Conservation (phyloP, 2,113 vertebrate species). For the Vulpes lagopus region DNA sequence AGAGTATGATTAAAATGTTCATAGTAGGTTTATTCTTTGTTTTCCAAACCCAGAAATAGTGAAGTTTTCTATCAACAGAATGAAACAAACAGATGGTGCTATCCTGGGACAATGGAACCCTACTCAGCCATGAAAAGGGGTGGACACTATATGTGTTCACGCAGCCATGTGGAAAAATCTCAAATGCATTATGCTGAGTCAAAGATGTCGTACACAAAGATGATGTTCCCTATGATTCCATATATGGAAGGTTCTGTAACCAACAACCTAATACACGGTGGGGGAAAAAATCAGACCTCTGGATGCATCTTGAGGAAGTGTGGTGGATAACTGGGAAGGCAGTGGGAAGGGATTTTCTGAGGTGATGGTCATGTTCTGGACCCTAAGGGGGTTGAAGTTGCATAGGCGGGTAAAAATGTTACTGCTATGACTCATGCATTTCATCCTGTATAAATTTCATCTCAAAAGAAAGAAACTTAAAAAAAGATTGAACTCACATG, state of each 20-base stretch:
- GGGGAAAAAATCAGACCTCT: neutral
- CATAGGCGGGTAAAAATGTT: too few species aligned
- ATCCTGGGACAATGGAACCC: rapidly evolving
- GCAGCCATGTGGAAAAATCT: rapidly evolving
- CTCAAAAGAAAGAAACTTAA: neutral
- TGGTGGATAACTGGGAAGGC: neutral
- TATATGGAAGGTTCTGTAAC: rapidly evolving
- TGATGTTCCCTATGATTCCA: rapidly evolving
- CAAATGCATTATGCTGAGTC: rapidly evolving
- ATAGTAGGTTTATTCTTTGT: neutral
- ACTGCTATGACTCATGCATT: neutral
- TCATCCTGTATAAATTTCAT: neutral
- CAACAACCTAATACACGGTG: neutral
- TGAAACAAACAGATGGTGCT: neutral
- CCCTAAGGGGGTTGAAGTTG: neutral
- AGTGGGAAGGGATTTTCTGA: neutral
- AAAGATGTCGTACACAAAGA: neutral
- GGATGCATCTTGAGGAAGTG: neutral
- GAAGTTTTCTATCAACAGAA: neutral
- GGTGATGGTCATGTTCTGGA: neutral
- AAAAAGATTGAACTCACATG: neutral
- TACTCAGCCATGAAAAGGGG: neutral
- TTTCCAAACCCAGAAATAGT: neutral
- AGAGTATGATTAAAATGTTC: neutral
- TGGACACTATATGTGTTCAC: rapidly evolving